Percentiles rank a stretch among this genome's conserved stretches.
Evolutionary conservation across 2,797 vertebrate species (phyloP).

Genomic region (Manis javanica): DNA sequence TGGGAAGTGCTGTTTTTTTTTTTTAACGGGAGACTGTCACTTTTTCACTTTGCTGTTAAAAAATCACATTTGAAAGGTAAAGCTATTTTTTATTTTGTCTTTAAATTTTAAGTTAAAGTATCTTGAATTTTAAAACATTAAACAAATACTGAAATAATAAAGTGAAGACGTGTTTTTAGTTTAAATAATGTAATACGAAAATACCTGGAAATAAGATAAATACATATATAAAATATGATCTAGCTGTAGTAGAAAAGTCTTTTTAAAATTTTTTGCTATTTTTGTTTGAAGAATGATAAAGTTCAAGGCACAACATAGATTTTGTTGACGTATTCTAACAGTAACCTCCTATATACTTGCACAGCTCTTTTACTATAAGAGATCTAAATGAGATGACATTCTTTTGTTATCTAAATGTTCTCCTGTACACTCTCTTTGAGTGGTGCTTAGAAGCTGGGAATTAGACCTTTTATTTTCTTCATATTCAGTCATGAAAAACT

Average conservation of each 20-base stretch:
- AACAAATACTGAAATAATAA: conserved; percentile 29
- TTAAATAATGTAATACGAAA: conserved; percentile 33
- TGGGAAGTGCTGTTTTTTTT: conserved; percentile 31
- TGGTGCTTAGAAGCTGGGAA: conserved; percentile 35
- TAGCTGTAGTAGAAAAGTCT: not conserved
- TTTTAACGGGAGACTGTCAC: not conserved
- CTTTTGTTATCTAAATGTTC: not conserved
- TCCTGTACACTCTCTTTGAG: not conserved
- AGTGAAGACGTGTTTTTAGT: conserved; percentile 34
- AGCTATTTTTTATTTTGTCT: not conserved
- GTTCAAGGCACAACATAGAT: not conserved
- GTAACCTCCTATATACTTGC: not conserved
- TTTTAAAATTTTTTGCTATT: not conserved
- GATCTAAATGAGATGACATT: not conserved
- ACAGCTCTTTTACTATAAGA: not conserved
- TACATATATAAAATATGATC: not conserved
- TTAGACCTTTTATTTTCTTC: conserved; percentile 36
- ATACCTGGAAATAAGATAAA: conserved; percentile 18
- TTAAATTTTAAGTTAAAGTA: not conserved
- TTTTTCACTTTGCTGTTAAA: conserved; percentile 23
- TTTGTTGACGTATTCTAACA: not conserved
- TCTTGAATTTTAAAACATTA: conserved; percentile 53
- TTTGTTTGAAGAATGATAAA: not conserved
- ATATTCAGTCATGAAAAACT: not conserved
- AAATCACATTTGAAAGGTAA: conserved; percentile 11